Evolutionary conservation across 2,113 vertebrate species (phyloP).

Genomic region (Crotalus viridis): DNA sequence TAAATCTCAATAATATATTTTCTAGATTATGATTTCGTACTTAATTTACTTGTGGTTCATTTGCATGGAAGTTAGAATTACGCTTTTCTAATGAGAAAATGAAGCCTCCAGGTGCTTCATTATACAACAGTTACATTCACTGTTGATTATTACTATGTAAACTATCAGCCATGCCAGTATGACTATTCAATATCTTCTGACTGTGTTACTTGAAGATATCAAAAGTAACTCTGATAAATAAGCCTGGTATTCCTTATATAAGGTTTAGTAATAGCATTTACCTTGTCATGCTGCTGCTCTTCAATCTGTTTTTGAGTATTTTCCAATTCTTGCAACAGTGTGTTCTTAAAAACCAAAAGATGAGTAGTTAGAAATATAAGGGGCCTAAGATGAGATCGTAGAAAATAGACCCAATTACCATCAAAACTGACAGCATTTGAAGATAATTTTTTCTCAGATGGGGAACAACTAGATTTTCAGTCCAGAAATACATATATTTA

Average conservation of each 20-base stretch:
- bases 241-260: neutral
- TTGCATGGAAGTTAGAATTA: neutral
- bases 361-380: slow-evolving; percentile 26
- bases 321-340: slow-evolving; percentile 91
- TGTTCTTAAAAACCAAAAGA: slow-evolving; percentile 76
- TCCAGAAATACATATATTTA: slow-evolving; percentile 2
- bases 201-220: neutral
- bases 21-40: neutral
- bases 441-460: neutral
- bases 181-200: neutral
- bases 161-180: neutral
- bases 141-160: neutral
- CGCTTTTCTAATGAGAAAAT: slow-evolving; percentile 18
- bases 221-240: slow-evolving; percentile 1
- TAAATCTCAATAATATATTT: neutral
- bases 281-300: slow-evolving; percentile 90
- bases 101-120: neutral
- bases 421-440: neutral
- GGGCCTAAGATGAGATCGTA: neutral
- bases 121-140: neutral
- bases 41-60: neutral
- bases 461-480: neutral
- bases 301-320: slow-evolving; percentile 92
- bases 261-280: slow-evolving; percentile 57
- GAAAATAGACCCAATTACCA: neutral